Evolutionary conservation across 2,797 vertebrate species (phyloP).

Genomic region (Hemibagrus guttatus): DNA sequence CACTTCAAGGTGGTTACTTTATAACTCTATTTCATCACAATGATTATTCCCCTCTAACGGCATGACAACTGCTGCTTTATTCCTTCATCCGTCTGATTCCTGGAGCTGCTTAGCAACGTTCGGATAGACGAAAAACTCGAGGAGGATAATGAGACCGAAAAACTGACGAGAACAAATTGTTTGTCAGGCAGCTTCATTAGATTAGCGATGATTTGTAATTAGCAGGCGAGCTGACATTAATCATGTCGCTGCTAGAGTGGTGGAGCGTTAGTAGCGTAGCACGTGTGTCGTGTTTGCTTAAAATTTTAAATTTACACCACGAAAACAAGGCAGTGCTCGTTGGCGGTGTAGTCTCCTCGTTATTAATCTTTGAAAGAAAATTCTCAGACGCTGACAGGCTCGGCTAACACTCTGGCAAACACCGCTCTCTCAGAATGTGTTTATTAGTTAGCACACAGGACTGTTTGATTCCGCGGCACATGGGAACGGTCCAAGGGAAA

Average conservation of each 20-base stretch:
- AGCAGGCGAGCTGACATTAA: background rate
- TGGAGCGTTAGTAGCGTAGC: too few species aligned
- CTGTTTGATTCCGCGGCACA: conserved; percentile 6
- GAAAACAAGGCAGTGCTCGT: background rate
- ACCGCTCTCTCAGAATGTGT: background rate
- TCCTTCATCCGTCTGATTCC: background rate
- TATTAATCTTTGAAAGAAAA: background rate
- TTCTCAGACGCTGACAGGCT: background rate
- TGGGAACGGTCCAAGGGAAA: conserved; percentile 22
- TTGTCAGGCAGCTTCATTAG: background rate
- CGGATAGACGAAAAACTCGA: background rate
- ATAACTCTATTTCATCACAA: background rate
- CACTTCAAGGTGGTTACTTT: background rate
- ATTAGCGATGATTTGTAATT: background rate
- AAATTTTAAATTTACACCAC: background rate
- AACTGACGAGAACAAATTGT: background rate
- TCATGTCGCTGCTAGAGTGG: background rate
- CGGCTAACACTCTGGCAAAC: background rate
- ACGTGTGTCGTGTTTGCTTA: background rate
- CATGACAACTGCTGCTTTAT: background rate
- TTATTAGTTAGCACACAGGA: conserved; percentile 1
- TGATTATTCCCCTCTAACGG: background rate
- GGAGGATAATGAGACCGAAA: background rate
- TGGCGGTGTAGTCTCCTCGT: background rate
- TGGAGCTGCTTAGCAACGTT: too few species aligned